phyloP scores from a whole-genome alignment of 2,888 invertebrate genomes.

The Taenaris catops region DNA sequence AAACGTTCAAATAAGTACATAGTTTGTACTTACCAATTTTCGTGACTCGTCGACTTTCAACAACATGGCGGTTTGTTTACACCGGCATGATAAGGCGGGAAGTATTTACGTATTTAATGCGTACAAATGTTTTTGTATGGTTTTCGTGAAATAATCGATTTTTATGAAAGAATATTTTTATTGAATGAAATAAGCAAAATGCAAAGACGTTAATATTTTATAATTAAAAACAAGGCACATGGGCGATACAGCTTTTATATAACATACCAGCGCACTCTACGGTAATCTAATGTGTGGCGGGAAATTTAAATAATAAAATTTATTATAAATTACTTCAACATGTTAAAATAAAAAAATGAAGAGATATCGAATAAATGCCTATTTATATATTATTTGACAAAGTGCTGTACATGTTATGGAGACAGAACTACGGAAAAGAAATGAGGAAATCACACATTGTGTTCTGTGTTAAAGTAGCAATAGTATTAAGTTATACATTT shows the following conservation, averaged over 20 bases:
- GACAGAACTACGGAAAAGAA: too few species aligned
- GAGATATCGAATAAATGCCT: too few species aligned
- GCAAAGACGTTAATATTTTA: constrained; percentile 30
- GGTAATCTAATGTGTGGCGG: constrained; percentile 36
- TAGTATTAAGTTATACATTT: too few species aligned
- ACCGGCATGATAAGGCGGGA: constrained; percentile 78
- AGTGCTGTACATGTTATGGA: too few species aligned
- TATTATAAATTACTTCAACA: too few species aligned
- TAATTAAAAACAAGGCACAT: constrained; percentile 46
- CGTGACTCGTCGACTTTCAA: constrained; percentile 48
- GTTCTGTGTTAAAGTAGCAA: too few species aligned
- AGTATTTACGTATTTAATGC: constrained; percentile 39
- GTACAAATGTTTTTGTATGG: constrained; percentile 19
- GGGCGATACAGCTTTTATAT: constrained; percentile 54
- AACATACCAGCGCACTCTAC: constrained; percentile 47
- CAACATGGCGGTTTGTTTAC: constrained; percentile 81
- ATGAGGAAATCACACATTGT: too few species aligned
- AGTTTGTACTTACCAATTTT: constrained; percentile 43
- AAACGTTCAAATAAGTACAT: constrained; percentile 22
- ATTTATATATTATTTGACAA: too few species aligned
- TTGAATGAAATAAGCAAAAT: constrained; percentile 41
- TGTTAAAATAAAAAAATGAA: constrained; percentile 12
- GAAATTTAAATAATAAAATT: constrained; percentile 10
- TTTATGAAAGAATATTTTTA: constrained; percentile 44
- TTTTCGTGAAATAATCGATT: constrained; percentile 38